Evolutionary conservation across 23 tunicate genomes (phyloP).

Genomic region (Ascidia mentula): DNA sequence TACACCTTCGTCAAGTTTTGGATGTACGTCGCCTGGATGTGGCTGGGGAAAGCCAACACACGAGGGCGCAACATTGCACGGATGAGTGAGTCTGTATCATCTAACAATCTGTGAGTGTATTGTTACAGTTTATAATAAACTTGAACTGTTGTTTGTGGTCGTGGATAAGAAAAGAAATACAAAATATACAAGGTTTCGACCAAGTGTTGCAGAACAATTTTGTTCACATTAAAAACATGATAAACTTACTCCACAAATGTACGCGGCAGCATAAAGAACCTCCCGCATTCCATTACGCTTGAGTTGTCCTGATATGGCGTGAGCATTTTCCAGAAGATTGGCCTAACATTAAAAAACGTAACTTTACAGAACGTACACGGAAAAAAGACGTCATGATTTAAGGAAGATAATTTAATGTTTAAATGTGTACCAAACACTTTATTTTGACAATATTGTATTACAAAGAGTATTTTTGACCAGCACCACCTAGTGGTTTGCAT

Average conservation of each 20-base stretch:
- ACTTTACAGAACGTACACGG: no score
- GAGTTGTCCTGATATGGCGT: constrained; percentile 53
- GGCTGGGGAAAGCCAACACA: constrained; percentile 58
- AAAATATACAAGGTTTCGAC: neutral
- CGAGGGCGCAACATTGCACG: constrained; percentile 76
- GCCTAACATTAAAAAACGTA: constrained; percentile 53
- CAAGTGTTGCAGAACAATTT: neutral
- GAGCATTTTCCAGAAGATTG: constrained; percentile 71
- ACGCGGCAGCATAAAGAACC: constrained; percentile 93
- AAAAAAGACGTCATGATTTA: no score
- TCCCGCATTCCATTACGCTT: constrained; percentile 84
- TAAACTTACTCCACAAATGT: constrained; percentile 91
- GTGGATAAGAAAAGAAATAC: neutral
- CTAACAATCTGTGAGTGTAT: constrained; percentile 29
- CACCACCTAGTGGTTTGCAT: no score
- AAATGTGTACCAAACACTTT: no score
- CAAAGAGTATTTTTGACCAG: no score
- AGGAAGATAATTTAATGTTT: no score
- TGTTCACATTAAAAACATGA: neutral
- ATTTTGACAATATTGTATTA: no score
- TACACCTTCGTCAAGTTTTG: constrained; percentile 78
- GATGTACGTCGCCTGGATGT: constrained; percentile 71
- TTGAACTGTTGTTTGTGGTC: neutral
- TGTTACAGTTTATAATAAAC: neutral
- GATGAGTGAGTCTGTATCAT: constrained; percentile 50